Evolutionary conservation across 2,888 invertebrate species (phyloP).

Genomic region (Fragum fragum): DNA sequence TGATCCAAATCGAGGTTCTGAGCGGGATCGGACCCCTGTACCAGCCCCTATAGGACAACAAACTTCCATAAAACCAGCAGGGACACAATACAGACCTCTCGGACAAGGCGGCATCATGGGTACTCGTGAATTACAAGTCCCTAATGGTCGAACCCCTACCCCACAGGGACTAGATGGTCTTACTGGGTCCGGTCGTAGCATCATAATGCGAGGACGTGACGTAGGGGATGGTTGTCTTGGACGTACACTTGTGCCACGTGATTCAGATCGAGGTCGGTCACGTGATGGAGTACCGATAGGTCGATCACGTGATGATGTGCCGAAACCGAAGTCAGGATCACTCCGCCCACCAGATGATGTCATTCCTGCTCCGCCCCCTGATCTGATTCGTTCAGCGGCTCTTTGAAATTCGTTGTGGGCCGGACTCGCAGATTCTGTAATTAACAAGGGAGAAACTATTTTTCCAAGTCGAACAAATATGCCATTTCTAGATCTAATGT

Average conservation of each 20-base stretch:
- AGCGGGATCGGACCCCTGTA: background rate
- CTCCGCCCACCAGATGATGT: constrained; percentile 2
- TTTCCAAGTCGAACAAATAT: too few species aligned
- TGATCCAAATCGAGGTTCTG: background rate
- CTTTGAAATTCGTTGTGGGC: background rate
- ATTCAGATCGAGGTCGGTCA: background rate
- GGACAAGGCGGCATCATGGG: constrained; percentile 15
- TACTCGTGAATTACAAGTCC: background rate
- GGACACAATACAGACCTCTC: constrained; percentile 11
- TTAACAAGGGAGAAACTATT: too few species aligned
- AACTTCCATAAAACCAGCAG: background rate
- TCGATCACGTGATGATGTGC: background rate
- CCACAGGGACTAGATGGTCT: background rate
- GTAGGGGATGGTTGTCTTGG: background rate
- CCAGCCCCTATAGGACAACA: constrained; percentile 9
- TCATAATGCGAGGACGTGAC: background rate
- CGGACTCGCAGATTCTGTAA: constrained; percentile 15
- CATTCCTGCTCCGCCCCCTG: background rate
- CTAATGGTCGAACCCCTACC: background rate
- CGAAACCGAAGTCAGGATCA: background rate
- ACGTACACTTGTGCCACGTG: background rate
- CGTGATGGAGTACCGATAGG: background rate
- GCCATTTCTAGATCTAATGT: too few species aligned
- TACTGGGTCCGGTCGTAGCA: background rate
- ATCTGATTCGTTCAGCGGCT: constrained; percentile 3